Conservation (phyloP, 2,888 invertebrate species). For the Drosophila prostipennis region DNA sequence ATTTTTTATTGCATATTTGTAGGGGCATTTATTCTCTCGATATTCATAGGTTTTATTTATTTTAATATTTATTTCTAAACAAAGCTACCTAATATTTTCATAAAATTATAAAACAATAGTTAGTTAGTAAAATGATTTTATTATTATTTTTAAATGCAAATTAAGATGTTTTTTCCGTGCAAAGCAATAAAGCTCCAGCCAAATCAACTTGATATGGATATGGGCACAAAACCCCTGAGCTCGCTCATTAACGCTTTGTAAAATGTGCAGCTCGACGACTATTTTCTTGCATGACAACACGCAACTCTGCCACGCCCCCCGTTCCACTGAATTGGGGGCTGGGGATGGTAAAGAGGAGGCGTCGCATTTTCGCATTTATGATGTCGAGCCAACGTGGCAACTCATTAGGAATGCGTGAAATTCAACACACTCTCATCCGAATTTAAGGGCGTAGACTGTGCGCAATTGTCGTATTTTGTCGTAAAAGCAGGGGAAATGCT, state of each 20-base stretch:
- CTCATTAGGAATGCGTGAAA: constrained; percentile 69
- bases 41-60: no score
- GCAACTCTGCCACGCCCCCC: constrained; percentile 16
- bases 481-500: constrained; percentile 11
- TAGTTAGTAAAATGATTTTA: no score
- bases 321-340: neutral
- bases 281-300: constrained; percentile 50
- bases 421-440: constrained; percentile 35
- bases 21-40: no score
- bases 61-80: no score
- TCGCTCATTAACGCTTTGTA: constrained; percentile 62
- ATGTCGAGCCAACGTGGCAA: constrained; percentile 41
- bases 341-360: neutral
- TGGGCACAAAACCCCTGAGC: constrained; percentile 40
- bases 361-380: constrained; percentile 63
- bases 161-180: neutral
- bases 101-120: no score
- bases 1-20: no score
- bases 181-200: constrained; percentile 43
- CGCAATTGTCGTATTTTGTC: constrained; percentile 11
- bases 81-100: no score
- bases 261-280: constrained; percentile 63
- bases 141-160: no score
- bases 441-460: constrained; percentile 6
- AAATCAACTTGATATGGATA: constrained; percentile 59